Percentiles rank a stretch among this genome's conserved stretches.
Evolutionary conservation across 1,140 invertebrate species (phyloP).

Genomic region (Phthorimaea operculella): DNA sequence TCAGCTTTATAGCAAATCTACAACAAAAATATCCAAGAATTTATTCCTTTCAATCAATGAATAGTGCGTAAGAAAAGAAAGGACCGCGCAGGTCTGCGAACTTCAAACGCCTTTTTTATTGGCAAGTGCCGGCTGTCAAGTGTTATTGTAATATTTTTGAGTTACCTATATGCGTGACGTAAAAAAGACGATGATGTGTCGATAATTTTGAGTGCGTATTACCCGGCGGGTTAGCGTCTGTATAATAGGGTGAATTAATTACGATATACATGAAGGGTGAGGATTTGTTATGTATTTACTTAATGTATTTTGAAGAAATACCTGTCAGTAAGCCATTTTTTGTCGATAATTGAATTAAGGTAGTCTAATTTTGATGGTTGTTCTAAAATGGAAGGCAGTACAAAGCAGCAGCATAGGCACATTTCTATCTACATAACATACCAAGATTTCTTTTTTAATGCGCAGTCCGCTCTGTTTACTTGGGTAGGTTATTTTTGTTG

Average conservation of each 20-base stretch:
- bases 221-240: slow-evolving; percentile 22
- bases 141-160: slow-evolving; percentile 26
- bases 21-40: slow-evolving; percentile 14
- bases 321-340: too few relatives aligned
- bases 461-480: too few relatives aligned
- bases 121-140: slow-evolving; percentile 15
- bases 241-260: slow-evolving; percentile 15
- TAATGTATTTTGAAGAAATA: too few relatives aligned
- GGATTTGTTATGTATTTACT: slow-evolving; percentile 9
- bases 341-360: too few relatives aligned
- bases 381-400: too few relatives aligned
- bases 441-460: too few relatives aligned
- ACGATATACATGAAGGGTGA: slow-evolving; percentile 56
- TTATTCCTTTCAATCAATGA: slow-evolving; percentile 19
- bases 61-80: slow-evolving; percentile 5
- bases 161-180: slow-evolving; percentile 16
- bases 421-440: too few relatives aligned
- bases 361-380: too few relatives aligned
- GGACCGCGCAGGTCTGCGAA: slow-evolving; percentile 9
- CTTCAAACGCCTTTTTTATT: slow-evolving; percentile 12
- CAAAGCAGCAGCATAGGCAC: too few relatives aligned
- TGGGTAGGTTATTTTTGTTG: too few relatives aligned
- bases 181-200: slow-evolving; percentile 22
- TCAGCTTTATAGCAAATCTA: slow-evolving; percentile 14
- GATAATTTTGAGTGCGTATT: slow-evolving; percentile 29